Evolutionary conservation across 2,797 vertebrate genomes (phyloP).

Genomic region (Rhinogobio ventralis): DNA sequence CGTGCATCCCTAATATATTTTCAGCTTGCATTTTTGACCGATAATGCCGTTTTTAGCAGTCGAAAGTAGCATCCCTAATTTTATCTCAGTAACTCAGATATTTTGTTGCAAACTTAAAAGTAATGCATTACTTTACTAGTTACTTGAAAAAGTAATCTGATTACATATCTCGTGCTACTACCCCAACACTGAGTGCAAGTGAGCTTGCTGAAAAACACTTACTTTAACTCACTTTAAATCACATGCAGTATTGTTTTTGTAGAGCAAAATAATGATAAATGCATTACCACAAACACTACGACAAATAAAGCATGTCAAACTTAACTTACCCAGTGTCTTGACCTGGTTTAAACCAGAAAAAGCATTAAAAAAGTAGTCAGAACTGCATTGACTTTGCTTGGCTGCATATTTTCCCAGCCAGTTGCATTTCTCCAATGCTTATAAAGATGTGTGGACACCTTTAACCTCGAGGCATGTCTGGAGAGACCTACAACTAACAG

Average conservation of each 20-base stretch:
- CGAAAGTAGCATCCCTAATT: background rate
- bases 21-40: background rate
- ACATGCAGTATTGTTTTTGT: background rate
- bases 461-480: conserved; percentile 12
- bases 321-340: conserved; percentile 14
- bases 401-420: conserved; percentile 17
- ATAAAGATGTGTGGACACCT: conserved; percentile 13
- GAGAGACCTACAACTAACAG: conserved; percentile 3
- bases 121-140: background rate
- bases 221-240: background rate
- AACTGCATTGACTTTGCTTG: background rate
- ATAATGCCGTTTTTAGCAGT: background rate
- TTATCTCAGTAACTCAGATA: background rate
- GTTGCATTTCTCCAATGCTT: conserved; percentile 34
- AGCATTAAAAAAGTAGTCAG: background rate
- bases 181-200: background rate
- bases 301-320: background rate
- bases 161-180: background rate
- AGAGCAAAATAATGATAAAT: background rate
- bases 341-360: conserved; percentile 1
- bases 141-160: background rate
- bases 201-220: background rate
- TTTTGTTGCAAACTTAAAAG: background rate
- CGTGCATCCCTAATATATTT: background rate
- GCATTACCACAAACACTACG: background rate